Evolutionary conservation across 2,888 invertebrate species (phyloP).

Genomic region (Sthenelais limicola): DNA sequence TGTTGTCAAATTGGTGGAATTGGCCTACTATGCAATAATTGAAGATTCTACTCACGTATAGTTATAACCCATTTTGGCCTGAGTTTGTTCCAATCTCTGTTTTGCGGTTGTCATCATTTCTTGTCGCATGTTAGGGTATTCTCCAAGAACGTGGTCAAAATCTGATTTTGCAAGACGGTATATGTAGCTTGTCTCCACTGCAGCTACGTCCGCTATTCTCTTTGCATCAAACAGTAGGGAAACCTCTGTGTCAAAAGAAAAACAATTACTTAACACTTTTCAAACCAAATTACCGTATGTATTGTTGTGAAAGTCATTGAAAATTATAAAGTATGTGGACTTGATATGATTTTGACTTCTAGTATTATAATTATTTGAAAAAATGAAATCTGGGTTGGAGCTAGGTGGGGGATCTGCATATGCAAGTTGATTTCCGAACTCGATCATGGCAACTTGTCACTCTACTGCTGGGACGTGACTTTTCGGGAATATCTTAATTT

Average conservation of each 20-base stretch:
- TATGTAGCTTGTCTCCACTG: slow-evolving; percentile 46
- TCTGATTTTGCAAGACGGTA: slow-evolving; percentile 38
- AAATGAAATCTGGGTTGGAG: no score
- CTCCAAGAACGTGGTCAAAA: slow-evolving; percentile 42
- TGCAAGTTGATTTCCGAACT: background rate
- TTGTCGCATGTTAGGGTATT: slow-evolving; percentile 43
- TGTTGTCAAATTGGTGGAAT: background rate
- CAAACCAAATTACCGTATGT: no score
- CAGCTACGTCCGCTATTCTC: slow-evolving; percentile 42
- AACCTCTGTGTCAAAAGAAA: slow-evolving; percentile 41
- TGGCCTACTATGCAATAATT: background rate
- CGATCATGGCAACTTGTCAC: background rate
- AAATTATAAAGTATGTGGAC: no score
- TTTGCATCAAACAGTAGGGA: slow-evolving; percentile 43
- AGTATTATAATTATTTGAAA: no score
- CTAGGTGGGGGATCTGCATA: no score
- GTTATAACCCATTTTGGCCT: background rate
- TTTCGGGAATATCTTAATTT: no score
- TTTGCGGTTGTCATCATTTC: slow-evolving; percentile 1
- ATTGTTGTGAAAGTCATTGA: no score
- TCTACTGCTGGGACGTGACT: no score
- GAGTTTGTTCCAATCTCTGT: slow-evolving; percentile 11
- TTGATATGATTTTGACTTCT: no score
- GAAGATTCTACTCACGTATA: background rate
- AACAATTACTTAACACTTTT: no score